These are phyloP conservation scores for Dorcus parallelipipedus DNA, from an alignment of 2,888 invertebrate species.

Conservation along the genomic window DNA sequence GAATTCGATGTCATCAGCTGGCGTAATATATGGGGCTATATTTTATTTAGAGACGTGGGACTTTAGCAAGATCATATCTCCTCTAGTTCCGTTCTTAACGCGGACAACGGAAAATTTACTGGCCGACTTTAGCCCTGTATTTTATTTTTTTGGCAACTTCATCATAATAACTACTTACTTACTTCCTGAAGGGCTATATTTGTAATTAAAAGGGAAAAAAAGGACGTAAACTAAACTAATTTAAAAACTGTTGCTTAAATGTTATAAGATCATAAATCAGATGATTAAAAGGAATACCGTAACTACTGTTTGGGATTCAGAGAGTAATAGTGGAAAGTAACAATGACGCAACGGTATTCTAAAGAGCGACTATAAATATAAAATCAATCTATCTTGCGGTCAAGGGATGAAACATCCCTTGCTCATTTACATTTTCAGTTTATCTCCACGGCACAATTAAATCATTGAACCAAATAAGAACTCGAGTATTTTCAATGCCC, in stretches of 20 bases:
- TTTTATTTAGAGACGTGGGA: constrained; percentile 46
- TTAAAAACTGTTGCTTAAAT: too few species aligned
- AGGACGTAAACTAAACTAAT: too few species aligned
- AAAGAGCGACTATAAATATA: constrained; percentile 24
- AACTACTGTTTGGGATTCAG: too few species aligned
- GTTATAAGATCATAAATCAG: too few species aligned
- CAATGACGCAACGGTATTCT: constrained; percentile 26
- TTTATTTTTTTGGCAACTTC: constrained; percentile 12
- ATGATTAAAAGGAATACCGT: too few species aligned
- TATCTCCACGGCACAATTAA: constrained; percentile 23
- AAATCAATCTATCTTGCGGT: constrained; percentile 30
- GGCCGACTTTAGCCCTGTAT: constrained; percentile 9
- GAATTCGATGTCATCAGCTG: constrained; percentile 41
- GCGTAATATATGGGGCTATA: constrained; percentile 45
- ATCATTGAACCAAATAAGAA: constrained; percentile 18
- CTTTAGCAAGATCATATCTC: constrained; percentile 47
- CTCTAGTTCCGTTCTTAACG: constrained; percentile 16
- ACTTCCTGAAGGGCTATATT: too few species aligned
- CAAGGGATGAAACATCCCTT: constrained; percentile 25
- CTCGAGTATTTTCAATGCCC: background rate
- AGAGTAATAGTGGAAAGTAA: constrained; percentile 11
- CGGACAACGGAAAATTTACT: constrained; percentile 16
- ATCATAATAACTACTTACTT: background rate
- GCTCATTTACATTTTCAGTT: constrained; percentile 29
- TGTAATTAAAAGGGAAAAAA: too few species aligned